Evolutionary conservation across 2,797 vertebrate species (phyloP).

Genomic region (Microchirus variegatus): DNA sequence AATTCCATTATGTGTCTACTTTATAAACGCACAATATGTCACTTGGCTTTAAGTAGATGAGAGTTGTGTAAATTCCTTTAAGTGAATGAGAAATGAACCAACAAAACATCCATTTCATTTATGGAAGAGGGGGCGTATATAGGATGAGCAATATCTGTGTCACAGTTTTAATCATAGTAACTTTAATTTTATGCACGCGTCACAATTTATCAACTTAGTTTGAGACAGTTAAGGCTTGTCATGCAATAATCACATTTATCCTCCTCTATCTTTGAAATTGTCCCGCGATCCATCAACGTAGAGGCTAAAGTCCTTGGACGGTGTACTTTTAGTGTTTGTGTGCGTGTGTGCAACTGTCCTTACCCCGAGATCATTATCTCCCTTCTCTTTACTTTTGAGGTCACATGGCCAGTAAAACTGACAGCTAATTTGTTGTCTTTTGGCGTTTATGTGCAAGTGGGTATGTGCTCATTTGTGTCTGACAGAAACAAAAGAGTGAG

Average conservation of each 20-base stretch:
- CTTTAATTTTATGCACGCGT: constrained; percentile 63
- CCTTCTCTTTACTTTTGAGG: constrained; percentile 70
- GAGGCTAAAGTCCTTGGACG: constrained; percentile 54
- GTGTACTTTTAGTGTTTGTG: constrained; percentile 40
- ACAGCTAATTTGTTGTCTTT: constrained; percentile 71
- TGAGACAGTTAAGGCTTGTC: constrained; percentile 55
- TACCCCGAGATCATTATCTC: constrained; percentile 71
- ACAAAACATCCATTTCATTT: constrained; percentile 64
- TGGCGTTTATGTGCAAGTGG: constrained; percentile 20
- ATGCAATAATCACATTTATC: constrained; percentile 68
- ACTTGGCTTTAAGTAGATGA: constrained; percentile 58
- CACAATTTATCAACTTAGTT: constrained; percentile 69
- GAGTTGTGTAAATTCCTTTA: constrained; percentile 57
- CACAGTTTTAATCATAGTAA: constrained; percentile 68
- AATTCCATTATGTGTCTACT: constrained; percentile 54
- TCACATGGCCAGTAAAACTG: constrained; percentile 63
- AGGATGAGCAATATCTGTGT: constrained; percentile 35
- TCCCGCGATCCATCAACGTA: constrained; percentile 58
- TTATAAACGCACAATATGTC: constrained; percentile 61
- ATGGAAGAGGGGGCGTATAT: constrained; percentile 35
- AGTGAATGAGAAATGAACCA: constrained; percentile 74
- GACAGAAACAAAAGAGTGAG: constrained; percentile 40
- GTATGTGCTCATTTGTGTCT: constrained; percentile 13
- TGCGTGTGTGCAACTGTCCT: constrained; percentile 46
- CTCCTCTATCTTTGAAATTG: constrained; percentile 48